These are phyloP conservation scores for Sparidentex hasta DNA, from an alignment of 2,797 vertebrate species.

Conservation along the genomic window DNA sequence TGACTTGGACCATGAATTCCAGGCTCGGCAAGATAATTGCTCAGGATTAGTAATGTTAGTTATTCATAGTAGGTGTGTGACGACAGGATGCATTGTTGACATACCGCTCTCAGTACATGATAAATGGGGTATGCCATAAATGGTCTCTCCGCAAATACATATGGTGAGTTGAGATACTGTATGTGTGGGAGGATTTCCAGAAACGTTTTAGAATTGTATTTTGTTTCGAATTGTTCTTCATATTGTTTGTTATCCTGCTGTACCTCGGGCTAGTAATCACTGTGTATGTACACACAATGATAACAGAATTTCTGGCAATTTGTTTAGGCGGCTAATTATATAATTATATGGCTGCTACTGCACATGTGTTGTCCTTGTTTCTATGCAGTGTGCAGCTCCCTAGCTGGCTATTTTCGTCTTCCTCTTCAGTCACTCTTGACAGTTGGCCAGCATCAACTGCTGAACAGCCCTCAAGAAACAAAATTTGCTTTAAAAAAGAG, in stretches of 20 bases:
- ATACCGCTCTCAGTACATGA: slow-evolving; percentile 38
- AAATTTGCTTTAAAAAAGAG: slow-evolving; percentile 44
- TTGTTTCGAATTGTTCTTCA: slow-evolving; percentile 61
- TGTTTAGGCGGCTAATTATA: slow-evolving; percentile 78
- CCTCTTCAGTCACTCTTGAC: slow-evolving; percentile 78
- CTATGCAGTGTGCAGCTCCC: slow-evolving; percentile 54
- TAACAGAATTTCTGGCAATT: slow-evolving; percentile 62
- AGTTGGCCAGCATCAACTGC: slow-evolving; percentile 63
- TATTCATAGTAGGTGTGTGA: slow-evolving; percentile 37
- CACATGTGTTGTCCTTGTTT: slow-evolving; percentile 68
- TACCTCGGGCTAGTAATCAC: slow-evolving; percentile 54
- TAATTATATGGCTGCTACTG: slow-evolving; percentile 61
- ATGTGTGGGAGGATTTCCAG: slow-evolving; percentile 36
- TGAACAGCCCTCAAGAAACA: slow-evolving; percentile 46
- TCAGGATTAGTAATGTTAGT: slow-evolving; percentile 28
- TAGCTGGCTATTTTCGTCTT: slow-evolving; percentile 73
- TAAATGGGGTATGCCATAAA: slow-evolving; percentile 32
- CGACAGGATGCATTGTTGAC: slow-evolving; percentile 38
- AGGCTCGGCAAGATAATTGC: slow-evolving; percentile 37
- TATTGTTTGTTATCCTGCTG: slow-evolving; percentile 56
- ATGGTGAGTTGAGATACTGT: slow-evolving; percentile 43
- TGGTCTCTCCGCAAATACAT: slow-evolving; percentile 34
- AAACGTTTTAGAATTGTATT: slow-evolving; percentile 39
- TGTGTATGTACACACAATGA: slow-evolving; percentile 61
- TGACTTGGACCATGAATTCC: slow-evolving; percentile 18